Base-by-base conservation (phyloP, 2,888 invertebrate genomes). In the Callinectes sapidus region DNA sequence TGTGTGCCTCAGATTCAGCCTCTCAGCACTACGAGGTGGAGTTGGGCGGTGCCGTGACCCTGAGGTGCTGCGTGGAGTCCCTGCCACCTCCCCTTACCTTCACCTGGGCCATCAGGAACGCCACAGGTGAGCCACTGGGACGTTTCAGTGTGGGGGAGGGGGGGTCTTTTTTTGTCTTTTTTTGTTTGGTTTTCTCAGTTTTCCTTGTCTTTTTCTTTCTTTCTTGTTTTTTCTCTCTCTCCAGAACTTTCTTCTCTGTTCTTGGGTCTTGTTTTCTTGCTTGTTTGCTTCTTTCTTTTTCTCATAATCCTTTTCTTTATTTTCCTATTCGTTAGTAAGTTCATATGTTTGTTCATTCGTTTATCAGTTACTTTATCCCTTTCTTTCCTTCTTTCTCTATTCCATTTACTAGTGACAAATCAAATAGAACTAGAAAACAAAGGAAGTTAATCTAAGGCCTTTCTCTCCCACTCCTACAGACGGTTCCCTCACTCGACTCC, bases 71-170 rank as follows among this genome's bases (percentile, higher is more conserved):
- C 14, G 92, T 94, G 66, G 55, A 89, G 48, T 92, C 94, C n/a
- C 90, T 85, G 39, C 94, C 94, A 0, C 16, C 91, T 13, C 55
- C 87, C 39, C 88, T 94, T 54, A 92, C 94, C 85, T 94, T 94
- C 71, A 77, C 92, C 18, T 94, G 94, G 94, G 94, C 94, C 28
- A 88, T 92, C 28, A 91, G 89, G 66, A 89, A 87, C 32, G 54
- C 87, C 16, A 28, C 66, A 92, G 93, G 93, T 93, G 87, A 77
- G 93, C 32, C 28, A 77, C 28, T 32, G 28, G 71, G 1, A 5
- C n/a, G 6, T 77, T 13, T 10, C 13, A 23, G 23, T 77, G n/a
- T 28, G 28, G 28, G 5, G 13, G 39, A n/a, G n/a, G n/a, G n/a
- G n/a, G n/a, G n/a, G n/a, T n/a, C n/a, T n/a, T 71, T 28, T 10